Evolutionary conservation across 2,888 invertebrate genomes (phyloP), one percentile per base, ranked within the genome.

Genomic region (Ditylenchus weischeri): DNA sequence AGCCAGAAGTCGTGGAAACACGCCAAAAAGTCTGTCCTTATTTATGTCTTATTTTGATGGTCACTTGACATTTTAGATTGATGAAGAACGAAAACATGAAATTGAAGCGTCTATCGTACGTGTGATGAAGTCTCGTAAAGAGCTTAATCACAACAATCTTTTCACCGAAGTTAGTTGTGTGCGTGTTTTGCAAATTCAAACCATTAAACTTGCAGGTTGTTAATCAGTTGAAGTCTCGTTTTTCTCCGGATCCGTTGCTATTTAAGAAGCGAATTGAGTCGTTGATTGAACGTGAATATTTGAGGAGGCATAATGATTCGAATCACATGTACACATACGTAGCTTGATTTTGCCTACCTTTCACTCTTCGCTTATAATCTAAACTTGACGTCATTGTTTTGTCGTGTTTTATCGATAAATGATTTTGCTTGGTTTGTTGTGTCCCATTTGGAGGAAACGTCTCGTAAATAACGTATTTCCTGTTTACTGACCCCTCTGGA

Each of bases 251-350:
- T 80, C 96, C 96, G 65, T 91, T 92, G 78, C 90, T 95, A 78
- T 96, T 98, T 84, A 99, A 98, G 87, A 95, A 95, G 35, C 89
- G 96, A 85, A 96, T 98, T 86, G 98, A 99, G 87, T 93, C 94
- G 72, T 89, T 99, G 83, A 98, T 98, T 85, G 98, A 98, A 87
- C 88, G 98, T 78, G 98, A 99, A 87, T 98, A 98, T 87, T 88
- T 99, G 84, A 92, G 93, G 77, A 89, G 98, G 85, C 93, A 94
- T 83, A 90, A 92, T 68, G 93, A 94, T 86, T 95, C 98, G 88
- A 86, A 87, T 86, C 86, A 80, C 10, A 50, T 69, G 57, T 82
- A 79, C 69, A 64, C 72, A 58, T 80, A 80, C 66, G 68, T 79
- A 10, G 74, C 79, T 29, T 79, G 71, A 43, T 15, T 15, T 43